Percentiles rank a stretch among this genome's conserved stretches.
Evolutionary conservation across 2,888 invertebrate genomes (phyloP).

Genomic region (Aporophyla nigra): DNA sequence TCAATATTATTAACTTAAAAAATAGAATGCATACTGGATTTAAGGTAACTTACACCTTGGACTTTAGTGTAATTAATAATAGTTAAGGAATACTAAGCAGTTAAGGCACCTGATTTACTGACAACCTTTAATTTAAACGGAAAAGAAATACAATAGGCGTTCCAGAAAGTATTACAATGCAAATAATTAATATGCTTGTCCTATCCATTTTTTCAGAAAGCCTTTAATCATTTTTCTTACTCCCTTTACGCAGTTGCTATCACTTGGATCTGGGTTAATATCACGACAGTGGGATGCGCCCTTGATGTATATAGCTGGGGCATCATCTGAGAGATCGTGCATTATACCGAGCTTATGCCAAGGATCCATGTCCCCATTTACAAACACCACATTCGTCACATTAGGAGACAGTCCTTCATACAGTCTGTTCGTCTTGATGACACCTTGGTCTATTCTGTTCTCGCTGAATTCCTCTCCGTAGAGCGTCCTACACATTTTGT

Average conservation of each 20-base stretch:
- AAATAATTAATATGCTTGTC: slow-evolving; percentile 43
- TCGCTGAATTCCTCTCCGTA: slow-evolving; percentile 83
- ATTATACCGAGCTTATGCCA: slow-evolving; percentile 90
- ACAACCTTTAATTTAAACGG: too few relatives aligned
- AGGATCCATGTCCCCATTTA: slow-evolving; percentile 91
- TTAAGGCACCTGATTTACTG: too few relatives aligned
- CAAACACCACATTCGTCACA: slow-evolving; percentile 89
- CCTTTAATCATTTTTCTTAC: slow-evolving; percentile 77
- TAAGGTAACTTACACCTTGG: too few relatives aligned
- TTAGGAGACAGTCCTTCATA: slow-evolving; percentile 87
- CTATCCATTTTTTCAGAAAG: slow-evolving; percentile 81
- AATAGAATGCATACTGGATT: too few relatives aligned
- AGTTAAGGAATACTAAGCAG: too few relatives aligned
- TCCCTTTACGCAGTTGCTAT: slow-evolving; percentile 77
- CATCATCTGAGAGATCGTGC: slow-evolving; percentile 80
- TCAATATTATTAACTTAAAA: neutral
- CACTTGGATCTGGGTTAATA: slow-evolving; percentile 70
- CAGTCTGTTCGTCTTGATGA: slow-evolving; percentile 84
- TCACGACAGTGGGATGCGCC: slow-evolving; percentile 80
- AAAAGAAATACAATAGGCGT: neutral
- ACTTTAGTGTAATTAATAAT: too few relatives aligned
- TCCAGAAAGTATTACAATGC: neutral
- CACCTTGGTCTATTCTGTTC: slow-evolving; percentile 76
- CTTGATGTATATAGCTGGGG: slow-evolving; percentile 78
- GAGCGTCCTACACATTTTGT: slow-evolving; percentile 79